Evolutionary conservation across 2,113 vertebrate genomes (phyloP).

Genomic region (Panthera tigris): DNA sequence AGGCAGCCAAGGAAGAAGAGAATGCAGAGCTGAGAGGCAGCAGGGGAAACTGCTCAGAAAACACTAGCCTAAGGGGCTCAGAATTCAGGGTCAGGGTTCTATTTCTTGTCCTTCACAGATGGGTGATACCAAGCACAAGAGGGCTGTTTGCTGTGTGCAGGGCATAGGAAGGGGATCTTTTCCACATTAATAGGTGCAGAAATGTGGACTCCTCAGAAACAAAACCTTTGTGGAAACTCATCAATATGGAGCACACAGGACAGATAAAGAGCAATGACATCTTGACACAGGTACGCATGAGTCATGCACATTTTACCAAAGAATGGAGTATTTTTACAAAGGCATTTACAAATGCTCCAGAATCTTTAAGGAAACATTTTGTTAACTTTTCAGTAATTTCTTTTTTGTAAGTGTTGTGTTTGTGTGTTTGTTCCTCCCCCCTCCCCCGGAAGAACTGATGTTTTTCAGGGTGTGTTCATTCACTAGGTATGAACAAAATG

Average conservation of each 20-base stretch:
- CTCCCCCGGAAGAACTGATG: background rate
- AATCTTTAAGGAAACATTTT: background rate
- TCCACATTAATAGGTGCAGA: background rate
- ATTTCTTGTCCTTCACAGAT: background rate
- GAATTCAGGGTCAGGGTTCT: background rate
- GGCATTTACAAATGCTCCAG: background rate
- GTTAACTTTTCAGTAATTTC: background rate
- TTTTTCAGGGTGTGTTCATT: background rate
- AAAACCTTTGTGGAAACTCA: background rate
- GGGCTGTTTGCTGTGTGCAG: background rate
- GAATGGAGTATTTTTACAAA: background rate
- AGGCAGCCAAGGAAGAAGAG: background rate
- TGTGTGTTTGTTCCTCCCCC: background rate
- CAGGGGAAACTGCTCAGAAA: background rate
- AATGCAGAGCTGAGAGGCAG: background rate
- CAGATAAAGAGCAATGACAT: background rate
- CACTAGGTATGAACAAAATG: background rate
- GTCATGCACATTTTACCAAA: fast-evolving
- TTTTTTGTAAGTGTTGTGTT: background rate
- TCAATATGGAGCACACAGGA: background rate
- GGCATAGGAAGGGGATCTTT: background rate
- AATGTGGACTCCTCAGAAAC: background rate
- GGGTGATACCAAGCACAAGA: background rate
- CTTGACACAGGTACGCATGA: fast-evolving
- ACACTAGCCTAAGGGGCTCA: background rate